phyloP scores from a whole-genome alignment of 2,888 invertebrate genomes.

The Iphiclides podalirius region DNA sequence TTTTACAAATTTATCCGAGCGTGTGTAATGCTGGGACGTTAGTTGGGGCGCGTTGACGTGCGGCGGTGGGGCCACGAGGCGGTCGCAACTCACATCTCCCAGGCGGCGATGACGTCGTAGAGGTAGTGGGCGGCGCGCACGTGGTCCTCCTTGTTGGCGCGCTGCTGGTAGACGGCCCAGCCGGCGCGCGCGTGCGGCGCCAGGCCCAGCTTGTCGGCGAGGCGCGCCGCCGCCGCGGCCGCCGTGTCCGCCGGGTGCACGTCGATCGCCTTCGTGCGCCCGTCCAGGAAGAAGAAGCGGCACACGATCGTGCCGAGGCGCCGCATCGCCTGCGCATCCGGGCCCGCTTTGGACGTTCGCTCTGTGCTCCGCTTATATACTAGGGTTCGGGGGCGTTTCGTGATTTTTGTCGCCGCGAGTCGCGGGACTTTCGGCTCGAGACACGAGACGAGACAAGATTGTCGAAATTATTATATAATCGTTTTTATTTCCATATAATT shows the following conservation, averaged over 20 bases:
- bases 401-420: no score
- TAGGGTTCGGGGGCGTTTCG: no score
- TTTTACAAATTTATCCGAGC: no score
- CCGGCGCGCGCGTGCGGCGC: slow-evolving; percentile 87
- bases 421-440: no score
- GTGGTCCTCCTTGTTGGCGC: slow-evolving; percentile 93
- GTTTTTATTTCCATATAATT: no score
- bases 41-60: no score
- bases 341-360: no score
- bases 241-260: slow-evolving; percentile 97
- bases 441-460: no score
- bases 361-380: no score
- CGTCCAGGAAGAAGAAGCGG: slow-evolving; percentile 96
- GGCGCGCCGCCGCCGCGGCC: slow-evolving; percentile 91
- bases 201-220: slow-evolving; percentile 93
- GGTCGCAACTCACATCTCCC: slow-evolving; percentile 93
- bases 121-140: slow-evolving; percentile 94
- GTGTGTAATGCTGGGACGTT: no score
- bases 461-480: no score
- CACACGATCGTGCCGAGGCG: slow-evolving; percentile 95
- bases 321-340: slow-evolving; percentile 91
- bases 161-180: slow-evolving; percentile 96
- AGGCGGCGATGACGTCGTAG: slow-evolving; percentile 95
- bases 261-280: slow-evolving; percentile 96
- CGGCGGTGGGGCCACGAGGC: slow-evolving; percentile 78